A percentile compares a stretch with the other conserved stretches of the same genome.
These are phyloP conservation scores for Hedya salicella DNA, from an alignment of 2,888 invertebrate genomes.

Conservation along the genomic window DNA sequence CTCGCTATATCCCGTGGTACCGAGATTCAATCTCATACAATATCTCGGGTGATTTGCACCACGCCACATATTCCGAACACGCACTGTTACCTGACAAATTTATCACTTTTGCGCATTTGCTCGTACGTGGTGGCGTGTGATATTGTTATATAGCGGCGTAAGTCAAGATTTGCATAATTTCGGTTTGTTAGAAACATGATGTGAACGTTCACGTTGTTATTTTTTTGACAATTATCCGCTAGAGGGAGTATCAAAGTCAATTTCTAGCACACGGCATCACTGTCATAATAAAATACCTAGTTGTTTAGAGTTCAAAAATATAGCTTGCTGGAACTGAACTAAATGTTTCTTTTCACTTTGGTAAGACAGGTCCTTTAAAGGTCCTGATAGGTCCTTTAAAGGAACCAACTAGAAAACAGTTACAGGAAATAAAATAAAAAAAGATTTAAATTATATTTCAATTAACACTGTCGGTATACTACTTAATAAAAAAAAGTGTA, in stretches of 20 bases:
- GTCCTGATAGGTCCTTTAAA: too few relatives aligned
- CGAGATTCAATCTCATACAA: constrained; percentile 73
- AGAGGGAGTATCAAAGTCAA: neutral
- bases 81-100: constrained; percentile 79
- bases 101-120: constrained; percentile 73
- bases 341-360: too few relatives aligned
- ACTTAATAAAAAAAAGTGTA: too few relatives aligned
- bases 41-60: constrained; percentile 74
- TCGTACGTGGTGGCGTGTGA: constrained; percentile 47
- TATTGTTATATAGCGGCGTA: constrained; percentile 42
- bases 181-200: constrained; percentile 1
- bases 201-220: neutral
- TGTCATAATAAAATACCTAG: too few relatives aligned
- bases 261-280: too few relatives aligned
- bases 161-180: constrained; percentile 29
- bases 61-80: constrained; percentile 72
- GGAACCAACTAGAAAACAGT: too few relatives aligned
- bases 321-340: too few relatives aligned
- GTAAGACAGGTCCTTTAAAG: too few relatives aligned
- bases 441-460: too few relatives aligned
- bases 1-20: constrained; percentile 66
- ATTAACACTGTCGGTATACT: too few relatives aligned
- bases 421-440: too few relatives aligned
- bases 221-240: neutral
- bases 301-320: too few relatives aligned